Evolutionary conservation across 30 jellyfish, hydroid and myxozoan species (phyloP).

Genomic region (Turritopsis rubra): DNA sequence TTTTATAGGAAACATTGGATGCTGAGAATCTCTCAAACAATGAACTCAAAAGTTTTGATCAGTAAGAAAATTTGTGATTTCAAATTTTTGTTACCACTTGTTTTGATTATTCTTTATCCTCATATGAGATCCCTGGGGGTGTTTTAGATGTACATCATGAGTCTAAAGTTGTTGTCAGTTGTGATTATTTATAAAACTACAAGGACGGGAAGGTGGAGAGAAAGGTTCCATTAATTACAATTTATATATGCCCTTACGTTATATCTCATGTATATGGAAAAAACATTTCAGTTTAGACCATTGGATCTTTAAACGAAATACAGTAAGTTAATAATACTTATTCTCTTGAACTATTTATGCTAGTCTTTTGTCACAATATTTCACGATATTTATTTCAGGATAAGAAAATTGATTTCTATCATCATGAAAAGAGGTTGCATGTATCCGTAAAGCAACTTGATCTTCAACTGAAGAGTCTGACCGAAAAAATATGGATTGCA

Average conservation of each 20-base stretch:
- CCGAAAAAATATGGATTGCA: background rate
- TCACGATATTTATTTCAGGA: background rate
- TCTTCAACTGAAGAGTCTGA: background rate
- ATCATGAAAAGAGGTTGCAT: background rate
- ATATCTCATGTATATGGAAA: no score
- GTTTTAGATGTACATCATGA: no score
- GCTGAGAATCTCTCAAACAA: background rate
- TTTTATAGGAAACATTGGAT: background rate
- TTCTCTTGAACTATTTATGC: no score
- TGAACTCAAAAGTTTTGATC: background rate
- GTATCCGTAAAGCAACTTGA: background rate
- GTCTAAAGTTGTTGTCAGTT: no score
- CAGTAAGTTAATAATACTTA: background rate
- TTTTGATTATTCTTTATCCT: background rate
- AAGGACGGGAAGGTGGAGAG: no score
- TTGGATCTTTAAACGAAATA: background rate
- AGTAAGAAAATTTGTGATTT: background rate
- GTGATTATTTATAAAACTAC: no score
- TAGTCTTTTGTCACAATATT: no score
- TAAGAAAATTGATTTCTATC: background rate
- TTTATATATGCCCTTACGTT: no score
- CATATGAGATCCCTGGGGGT: no score
- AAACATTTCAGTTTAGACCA: background rate
- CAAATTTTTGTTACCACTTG: background rate
- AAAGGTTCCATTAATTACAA: no score